These are phyloP conservation scores for Belgica antarctica DNA, from an alignment of 2,888 invertebrate genomes.

Conservation along the genomic window DNA sequence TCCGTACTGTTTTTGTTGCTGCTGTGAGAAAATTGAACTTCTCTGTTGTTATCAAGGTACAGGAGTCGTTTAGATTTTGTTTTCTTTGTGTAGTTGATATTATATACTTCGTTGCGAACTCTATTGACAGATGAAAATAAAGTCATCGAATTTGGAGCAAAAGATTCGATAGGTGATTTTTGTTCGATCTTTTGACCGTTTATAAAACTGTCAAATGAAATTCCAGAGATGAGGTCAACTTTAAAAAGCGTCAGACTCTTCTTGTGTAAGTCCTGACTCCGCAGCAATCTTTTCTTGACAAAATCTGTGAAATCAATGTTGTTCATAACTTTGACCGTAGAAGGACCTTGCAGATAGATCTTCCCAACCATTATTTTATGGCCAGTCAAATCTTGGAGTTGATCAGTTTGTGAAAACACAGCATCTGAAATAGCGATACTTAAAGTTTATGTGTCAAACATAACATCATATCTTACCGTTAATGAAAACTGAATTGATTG, in stretches of 20 bases:
- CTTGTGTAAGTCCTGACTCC: background rate
- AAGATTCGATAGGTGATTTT: too few species aligned
- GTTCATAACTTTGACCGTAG: background rate
- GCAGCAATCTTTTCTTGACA: background rate
- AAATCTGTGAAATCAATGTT: slow-evolving; percentile 10
- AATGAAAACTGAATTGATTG: slow-evolving; percentile 8
- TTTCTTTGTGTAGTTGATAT: too few species aligned
- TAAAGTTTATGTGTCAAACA: too few species aligned
- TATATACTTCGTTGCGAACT: too few species aligned
- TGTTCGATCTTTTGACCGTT: slow-evolving; percentile 17
- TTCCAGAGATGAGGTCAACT: slow-evolving; percentile 14
- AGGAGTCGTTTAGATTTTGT: slow-evolving; percentile 8
- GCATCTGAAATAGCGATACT: too few species aligned
- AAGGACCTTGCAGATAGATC: slow-evolving; percentile 8
- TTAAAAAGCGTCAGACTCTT: background rate
- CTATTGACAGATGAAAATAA: too few species aligned
- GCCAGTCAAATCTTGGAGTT: slow-evolving; percentile 1
- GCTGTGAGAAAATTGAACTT: too few species aligned
- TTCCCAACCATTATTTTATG: slow-evolving; percentile 22
- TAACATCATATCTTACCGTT: slow-evolving; percentile 4
- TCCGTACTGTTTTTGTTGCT: too few species aligned
- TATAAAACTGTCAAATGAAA: background rate
- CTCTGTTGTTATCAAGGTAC: background rate
- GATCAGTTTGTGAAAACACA: slow-evolving; percentile 16
- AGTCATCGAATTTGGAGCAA: too few species aligned